Percentiles rank a stretch among this genome's conserved stretches.
These are phyloP conservation scores for Hemicentrotus pulcherrimus DNA, from an alignment of 35 echinoderm and acorn worm genomes.

Conservation along the genomic window DNA sequence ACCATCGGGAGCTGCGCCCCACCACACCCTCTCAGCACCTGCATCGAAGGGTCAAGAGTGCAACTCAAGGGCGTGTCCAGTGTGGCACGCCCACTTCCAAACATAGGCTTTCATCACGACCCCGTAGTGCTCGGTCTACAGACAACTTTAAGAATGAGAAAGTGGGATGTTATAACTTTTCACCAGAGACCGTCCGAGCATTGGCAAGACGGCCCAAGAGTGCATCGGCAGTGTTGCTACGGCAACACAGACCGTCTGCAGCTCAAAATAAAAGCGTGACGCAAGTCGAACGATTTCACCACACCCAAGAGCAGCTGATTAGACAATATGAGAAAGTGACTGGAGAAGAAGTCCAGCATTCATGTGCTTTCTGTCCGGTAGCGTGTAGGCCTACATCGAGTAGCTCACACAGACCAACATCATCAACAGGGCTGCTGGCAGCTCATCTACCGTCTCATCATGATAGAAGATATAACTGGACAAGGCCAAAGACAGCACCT, in stretches of 20 bases:
- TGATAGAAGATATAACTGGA: constrained; percentile 78
- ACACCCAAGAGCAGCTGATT: constrained; percentile 51
- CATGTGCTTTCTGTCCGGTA: constrained; percentile 85
- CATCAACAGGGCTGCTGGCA: constrained; percentile 89
- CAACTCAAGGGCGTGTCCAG: constrained; percentile 32
- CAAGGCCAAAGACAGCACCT: constrained; percentile 85
- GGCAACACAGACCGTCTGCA: constrained; percentile 59
- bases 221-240: constrained; percentile 56
- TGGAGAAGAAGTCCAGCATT: constrained; percentile 50
- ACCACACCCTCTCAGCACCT: constrained; percentile 59
- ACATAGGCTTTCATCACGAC: background rate
- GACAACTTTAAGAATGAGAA: background rate
- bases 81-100: background rate
- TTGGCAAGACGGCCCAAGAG: constrained; percentile 32
- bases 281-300: constrained; percentile 58
- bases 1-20: constrained; percentile 8
- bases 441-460: constrained; percentile 77
- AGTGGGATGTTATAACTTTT: constrained; percentile 23
- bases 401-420: constrained; percentile 82
- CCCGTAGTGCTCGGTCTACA: constrained; percentile 19
- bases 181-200: background rate
- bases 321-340: constrained; percentile 55
- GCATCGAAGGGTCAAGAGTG: constrained; percentile 74
- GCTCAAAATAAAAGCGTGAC: constrained; percentile 77
- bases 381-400: constrained; percentile 81